Base-by-base conservation (phyloP, 1,140 invertebrate genomes). In the Rhopalosiphum padi region DNA sequence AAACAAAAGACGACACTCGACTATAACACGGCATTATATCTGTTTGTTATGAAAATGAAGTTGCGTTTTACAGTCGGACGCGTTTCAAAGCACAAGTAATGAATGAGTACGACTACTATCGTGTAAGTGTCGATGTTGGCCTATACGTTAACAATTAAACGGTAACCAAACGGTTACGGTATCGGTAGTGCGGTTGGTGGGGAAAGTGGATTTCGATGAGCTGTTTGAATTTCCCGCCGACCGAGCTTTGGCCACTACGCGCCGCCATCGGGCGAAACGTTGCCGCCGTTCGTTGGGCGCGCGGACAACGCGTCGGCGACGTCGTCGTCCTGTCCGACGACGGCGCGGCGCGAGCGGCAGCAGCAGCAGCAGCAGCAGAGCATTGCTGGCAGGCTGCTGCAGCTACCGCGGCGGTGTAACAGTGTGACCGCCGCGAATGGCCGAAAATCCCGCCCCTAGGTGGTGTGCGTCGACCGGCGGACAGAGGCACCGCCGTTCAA, bases 181-280 rank as follows among this genome's bases (percentile, higher is more conserved):
- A 41, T 41, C 41, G 41, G 41, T 41, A 41, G 41, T 4, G 41
- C 41, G 41, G 53, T 55, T 23, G 23, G 55, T 4, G 30, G 30
- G 35, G 35, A 35, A 35, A 22, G 7, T 8, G 35, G n/a, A 83
- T 83, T 83, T 41, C 83, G 22, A 21, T 21, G 15, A 51, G 22
- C 7, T 7, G 37, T 91, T 91, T 91, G 41, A 91, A 91, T 91
- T 91, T 77, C 90, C 90, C 90, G 86, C 86, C 43, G 41, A 22
- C 30, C 23, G 25, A 86, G 35, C 35, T 68, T 55, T 55, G 35
- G n/a, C n/a, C 35, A 41, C 37, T 0, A 41, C 43, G 48, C n/a
- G n/a, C 22, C 46, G 60, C n/a, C n/a, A 15, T 15, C 30, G 25
- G 41, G 43, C 46, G 7, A 53, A 48, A 53, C 60, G 90, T 89